Conservation (phyloP, 2,797 vertebrate species). For the Cryptoprocta ferox region DNA sequence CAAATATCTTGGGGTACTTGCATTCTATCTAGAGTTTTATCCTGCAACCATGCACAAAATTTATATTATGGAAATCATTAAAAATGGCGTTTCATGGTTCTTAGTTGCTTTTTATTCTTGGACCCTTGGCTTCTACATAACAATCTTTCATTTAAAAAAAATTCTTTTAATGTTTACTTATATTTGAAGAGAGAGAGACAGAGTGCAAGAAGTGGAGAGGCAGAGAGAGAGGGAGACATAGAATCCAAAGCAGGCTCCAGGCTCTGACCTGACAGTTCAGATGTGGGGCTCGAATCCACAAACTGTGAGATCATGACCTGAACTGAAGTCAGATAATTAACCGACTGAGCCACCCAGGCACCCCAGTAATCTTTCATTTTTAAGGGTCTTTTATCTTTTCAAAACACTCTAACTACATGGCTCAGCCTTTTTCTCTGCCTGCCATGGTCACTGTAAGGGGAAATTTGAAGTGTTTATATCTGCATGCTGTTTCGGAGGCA, state of each 20-base stretch:
- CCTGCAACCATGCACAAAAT: neutral
- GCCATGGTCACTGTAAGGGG: neutral
- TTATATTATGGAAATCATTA: conserved; percentile 28
- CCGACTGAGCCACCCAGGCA: too few relatives aligned
- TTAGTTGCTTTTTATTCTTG: neutral
- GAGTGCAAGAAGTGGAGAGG: too few relatives aligned
- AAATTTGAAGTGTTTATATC: neutral
- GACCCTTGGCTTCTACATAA: neutral
- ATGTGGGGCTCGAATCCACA: too few relatives aligned
- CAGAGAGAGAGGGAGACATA: too few relatives aligned
- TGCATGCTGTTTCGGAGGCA: neutral
- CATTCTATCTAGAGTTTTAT: neutral
- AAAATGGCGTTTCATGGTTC: neutral
- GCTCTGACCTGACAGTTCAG: too few relatives aligned
- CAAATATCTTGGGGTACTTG: neutral
- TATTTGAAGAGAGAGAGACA: too few relatives aligned
- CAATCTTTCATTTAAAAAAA: neutral
- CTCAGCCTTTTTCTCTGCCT: neutral
- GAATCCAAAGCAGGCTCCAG: too few relatives aligned
- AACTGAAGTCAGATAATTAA: too few relatives aligned
- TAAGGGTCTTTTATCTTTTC: neutral
- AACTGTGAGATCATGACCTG: too few relatives aligned
- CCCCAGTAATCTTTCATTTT: neutral
- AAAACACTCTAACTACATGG: neutral
- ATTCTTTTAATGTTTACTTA: too few relatives aligned